phyloP scores from a whole-genome alignment of 53 echinoderm and acorn worm species.

The Holothuria leucospilota region DNA sequence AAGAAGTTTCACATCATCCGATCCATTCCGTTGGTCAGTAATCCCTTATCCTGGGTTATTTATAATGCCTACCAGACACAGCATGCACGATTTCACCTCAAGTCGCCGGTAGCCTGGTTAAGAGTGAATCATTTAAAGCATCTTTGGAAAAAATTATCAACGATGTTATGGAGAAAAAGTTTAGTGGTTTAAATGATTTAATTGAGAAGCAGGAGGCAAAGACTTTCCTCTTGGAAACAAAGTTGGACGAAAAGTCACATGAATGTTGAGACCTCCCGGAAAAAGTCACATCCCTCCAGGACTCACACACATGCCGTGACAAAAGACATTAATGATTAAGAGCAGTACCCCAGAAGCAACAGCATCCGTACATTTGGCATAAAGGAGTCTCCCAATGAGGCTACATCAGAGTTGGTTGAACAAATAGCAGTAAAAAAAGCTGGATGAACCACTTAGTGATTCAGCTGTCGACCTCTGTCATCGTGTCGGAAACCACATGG shows the following conservation, averaged over 20 bases:
- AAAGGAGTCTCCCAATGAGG: conserved; percentile 3
- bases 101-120: conserved; percentile 3
- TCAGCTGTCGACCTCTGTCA: conserved; percentile 1
- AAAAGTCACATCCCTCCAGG: conserved; percentile 14
- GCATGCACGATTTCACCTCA: conserved; percentile 9
- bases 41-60: neutral
- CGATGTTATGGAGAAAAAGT: conserved; percentile 11
- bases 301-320: neutral
- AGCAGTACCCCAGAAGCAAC: neutral
- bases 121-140: conserved; percentile 13
- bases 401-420: neutral
- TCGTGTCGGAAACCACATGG: neutral
- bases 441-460: neutral
- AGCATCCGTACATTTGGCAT: conserved; percentile 6
- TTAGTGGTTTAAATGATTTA: neutral
- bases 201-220: conserved; percentile 24
- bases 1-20: neutral
- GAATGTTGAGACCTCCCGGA: conserved; percentile 1
- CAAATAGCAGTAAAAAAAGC: conserved; percentile 23
- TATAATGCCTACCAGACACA: conserved; percentile 25
- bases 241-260: neutral
- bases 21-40: neutral
- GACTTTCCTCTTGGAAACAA: conserved; percentile 20
- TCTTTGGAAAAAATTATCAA: conserved; percentile 13
- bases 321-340: neutral